Percentiles rank a stretch among this genome's conserved stretches.
Evolutionary conservation across 1,140 invertebrate genomes (phyloP).

Genomic region (Drosophila suzukii): DNA sequence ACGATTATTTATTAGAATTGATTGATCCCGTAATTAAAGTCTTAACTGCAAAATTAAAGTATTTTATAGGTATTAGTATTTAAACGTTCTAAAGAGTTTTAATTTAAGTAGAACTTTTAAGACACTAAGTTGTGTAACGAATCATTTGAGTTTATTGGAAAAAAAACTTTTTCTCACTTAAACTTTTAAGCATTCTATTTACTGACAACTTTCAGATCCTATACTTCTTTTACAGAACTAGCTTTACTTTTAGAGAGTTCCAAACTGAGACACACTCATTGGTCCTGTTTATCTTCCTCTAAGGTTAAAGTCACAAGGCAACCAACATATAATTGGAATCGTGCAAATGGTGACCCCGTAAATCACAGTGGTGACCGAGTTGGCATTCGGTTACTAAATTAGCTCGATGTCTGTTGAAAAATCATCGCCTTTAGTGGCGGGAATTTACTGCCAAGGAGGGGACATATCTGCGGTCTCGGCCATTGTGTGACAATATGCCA

Average conservation of each 20-base stretch:
- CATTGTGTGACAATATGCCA: slow-evolving; percentile 37
- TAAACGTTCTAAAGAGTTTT: too few relatives aligned
- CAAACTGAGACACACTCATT: background rate
- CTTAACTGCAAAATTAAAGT: too few relatives aligned
- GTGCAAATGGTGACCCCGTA: slow-evolving; percentile 44
- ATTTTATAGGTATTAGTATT: too few relatives aligned
- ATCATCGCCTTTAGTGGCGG: slow-evolving; percentile 47
- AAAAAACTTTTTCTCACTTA: background rate
- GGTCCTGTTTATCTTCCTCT: background rate
- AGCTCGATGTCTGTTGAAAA: slow-evolving; percentile 56
- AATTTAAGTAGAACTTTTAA: too few relatives aligned
- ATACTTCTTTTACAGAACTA: background rate
- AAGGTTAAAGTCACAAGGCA: slow-evolving; percentile 9
- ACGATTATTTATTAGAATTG: background rate
- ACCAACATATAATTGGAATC: slow-evolving; percentile 43
- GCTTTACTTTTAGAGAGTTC: background rate
- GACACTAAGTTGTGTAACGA: too few relatives aligned
- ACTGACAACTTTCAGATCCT: background rate
- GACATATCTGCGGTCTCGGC: slow-evolving; percentile 22
- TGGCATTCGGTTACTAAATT: slow-evolving; percentile 64
- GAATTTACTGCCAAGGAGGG: slow-evolving; percentile 56
- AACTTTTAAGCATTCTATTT: background rate
- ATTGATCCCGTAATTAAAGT: background rate
- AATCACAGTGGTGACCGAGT: slow-evolving; percentile 58
- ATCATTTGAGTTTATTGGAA: too few relatives aligned